Percentiles rank a stretch among this genome's conserved stretches.
Evolutionary conservation across 1,140 invertebrate species (phyloP).

Genomic region (Lepidurus packardi): DNA sequence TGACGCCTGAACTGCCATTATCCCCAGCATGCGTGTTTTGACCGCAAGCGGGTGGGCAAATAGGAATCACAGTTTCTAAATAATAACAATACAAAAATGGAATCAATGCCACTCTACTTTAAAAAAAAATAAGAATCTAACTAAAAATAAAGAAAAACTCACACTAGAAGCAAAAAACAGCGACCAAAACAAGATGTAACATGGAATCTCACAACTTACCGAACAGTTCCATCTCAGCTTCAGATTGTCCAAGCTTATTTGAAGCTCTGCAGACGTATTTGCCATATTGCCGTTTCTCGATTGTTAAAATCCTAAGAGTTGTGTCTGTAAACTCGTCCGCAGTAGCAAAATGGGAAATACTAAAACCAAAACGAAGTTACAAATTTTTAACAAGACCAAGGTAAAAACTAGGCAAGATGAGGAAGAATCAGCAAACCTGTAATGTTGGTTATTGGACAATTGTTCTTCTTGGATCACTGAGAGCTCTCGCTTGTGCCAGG

Average conservation of each 20-base stretch:
- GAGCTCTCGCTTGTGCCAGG: conserved; percentile 64
- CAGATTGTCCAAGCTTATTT: conserved; percentile 75
- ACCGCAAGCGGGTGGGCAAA: conserved; percentile 86
- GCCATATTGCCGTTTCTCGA: conserved; percentile 84
- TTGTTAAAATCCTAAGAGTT: conserved; percentile 77
- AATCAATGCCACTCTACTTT: conserved; percentile 8
- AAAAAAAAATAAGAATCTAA: neutral
- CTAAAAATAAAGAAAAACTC: conserved; percentile 28
- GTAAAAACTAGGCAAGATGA: neutral
- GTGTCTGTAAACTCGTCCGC: conserved; percentile 85
- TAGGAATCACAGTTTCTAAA: conserved; percentile 80
- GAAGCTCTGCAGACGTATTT: conserved; percentile 76
- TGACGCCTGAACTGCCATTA: neutral
- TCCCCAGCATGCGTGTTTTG: conserved; percentile 44
- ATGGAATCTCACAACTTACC: conserved; percentile 53
- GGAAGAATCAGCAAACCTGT: conserved; percentile 47
- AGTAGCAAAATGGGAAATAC: conserved; percentile 80
- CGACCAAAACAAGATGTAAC: conserved; percentile 37
- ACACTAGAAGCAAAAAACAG: conserved; percentile 3
- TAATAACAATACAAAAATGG: conserved; percentile 41
- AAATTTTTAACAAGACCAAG: neutral
- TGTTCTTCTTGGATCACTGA: conserved; percentile 56
- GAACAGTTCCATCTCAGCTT: conserved; percentile 72
- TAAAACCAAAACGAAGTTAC: conserved; percentile 41
- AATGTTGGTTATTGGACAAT: conserved; percentile 82